phyloP scores from a whole-genome alignment of 2,888 invertebrate genomes.

The Xestia sexstrigata region DNA sequence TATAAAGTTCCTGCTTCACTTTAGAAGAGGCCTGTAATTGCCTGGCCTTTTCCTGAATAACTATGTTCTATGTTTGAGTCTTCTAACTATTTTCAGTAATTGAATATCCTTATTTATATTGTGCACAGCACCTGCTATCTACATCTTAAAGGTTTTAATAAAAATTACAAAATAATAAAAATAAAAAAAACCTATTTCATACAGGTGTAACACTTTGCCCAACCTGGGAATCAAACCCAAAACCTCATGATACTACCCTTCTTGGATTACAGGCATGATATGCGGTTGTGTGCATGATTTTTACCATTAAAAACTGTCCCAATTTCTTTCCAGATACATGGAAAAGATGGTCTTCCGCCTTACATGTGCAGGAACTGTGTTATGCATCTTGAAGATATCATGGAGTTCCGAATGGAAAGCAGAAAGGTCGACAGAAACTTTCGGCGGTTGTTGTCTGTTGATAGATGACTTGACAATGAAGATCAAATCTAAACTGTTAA shows the following conservation, averaged over 20 bases:
- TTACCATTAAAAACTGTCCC: not conserved
- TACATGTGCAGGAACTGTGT: slow-evolving; percentile 47
- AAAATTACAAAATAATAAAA: too few relatives aligned
- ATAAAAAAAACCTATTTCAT: too few relatives aligned
- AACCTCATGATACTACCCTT: not conserved
- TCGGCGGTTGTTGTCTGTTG: slow-evolving; percentile 24
- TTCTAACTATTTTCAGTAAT: too few relatives aligned
- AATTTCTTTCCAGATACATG: slow-evolving; percentile 36
- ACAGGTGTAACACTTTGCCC: not conserved
- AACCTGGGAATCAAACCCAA: not conserved
- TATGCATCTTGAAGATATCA: slow-evolving; percentile 26
- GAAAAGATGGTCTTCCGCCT: slow-evolving; percentile 45
- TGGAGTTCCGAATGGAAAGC: slow-evolving; percentile 47
- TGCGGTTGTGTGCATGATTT: not conserved
- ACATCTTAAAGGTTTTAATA: too few relatives aligned
- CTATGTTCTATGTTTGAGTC: too few relatives aligned
- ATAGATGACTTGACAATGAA: slow-evolving; percentile 22
- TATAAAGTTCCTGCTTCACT: too few relatives aligned
- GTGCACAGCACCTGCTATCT: too few relatives aligned
- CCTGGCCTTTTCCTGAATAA: too few relatives aligned
- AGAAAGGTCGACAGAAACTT: slow-evolving; percentile 65
- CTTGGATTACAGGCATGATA: not conserved
- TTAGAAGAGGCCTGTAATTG: too few relatives aligned
- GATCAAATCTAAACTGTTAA: not conserved
- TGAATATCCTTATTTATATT: too few relatives aligned